Evolutionary conservation across 1,140 invertebrate species (phyloP), one percentile per base, ranked within the genome.

Genomic region (Microplitis mediator): DNA sequence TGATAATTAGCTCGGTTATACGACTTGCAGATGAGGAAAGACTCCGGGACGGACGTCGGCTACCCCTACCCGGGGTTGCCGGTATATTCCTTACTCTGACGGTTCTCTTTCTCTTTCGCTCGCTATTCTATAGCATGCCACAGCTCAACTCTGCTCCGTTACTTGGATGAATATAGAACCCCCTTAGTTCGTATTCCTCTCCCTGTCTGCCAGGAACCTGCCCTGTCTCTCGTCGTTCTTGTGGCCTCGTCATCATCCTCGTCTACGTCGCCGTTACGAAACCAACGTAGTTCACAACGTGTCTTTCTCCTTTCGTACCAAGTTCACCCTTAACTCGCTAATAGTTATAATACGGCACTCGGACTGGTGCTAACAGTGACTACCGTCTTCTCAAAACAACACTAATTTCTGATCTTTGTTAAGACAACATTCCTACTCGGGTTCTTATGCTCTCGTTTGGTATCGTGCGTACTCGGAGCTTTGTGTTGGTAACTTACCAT

Each of bases 1-100:
- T 93, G 92, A 93, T 93, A 93, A 93, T 93, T 93, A 93, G 92
- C 90, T 92, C 90, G 91, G 92, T 93, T 93, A 93, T 93, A 93
- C 90, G 92, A 93, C 92, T 93, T 93, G 92, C 92, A 93, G 92
- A 93, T 93, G 92, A 93, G 92, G 88, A 88, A 89, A 89, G 89
- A 91, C 88, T 89, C 63, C 88, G 85, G 88, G 88, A 89, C 87
- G 89, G 89, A 86, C 84, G 88, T 83, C 86, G 86, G 84, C 85
- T 86, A 88, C 86, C 86, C 86, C 85, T 86, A 86, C 86, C 85
- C 84, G 81, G 84, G 85, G 84, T 82, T 78, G 86, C 81, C 52
- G 72, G 83, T 45, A 45, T 86, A 80, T 88, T 88, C 86, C 88
- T 88, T 89, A 88, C 87, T 89, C 89, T 88, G 87, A 31, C 39